Conservation (phyloP, 2,888 invertebrate species). For the Flabesymbios commensalis region DNA sequence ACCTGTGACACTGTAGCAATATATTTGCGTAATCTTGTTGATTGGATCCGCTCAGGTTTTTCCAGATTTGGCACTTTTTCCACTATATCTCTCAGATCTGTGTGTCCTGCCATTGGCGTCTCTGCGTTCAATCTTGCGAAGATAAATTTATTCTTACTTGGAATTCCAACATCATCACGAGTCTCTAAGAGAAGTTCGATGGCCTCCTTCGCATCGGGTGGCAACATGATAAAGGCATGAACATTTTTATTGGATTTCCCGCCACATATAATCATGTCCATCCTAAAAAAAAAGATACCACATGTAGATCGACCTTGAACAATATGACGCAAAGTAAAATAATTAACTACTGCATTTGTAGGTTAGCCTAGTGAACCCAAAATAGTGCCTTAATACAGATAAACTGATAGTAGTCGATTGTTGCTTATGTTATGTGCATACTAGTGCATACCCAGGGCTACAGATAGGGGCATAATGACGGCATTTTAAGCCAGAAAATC, state of each 20-base stretch:
- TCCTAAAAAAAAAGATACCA: background rate
- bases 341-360: no score
- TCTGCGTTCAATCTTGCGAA: background rate
- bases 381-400: no score
- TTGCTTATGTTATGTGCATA: no score
- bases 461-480: no score
- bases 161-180: background rate
- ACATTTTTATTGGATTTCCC: background rate
- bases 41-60: background rate
- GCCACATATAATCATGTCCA: background rate
- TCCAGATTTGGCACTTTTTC: background rate
- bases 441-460: no score
- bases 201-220: background rate
- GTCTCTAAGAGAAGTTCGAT: background rate
- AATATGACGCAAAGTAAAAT: no score
- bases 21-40: background rate
- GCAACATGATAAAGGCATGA: background rate
- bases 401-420: no score
- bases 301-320: no score
- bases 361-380: no score
- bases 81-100: background rate
- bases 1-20: slow-evolving; percentile 1
- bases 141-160: background rate
- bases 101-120: background rate
- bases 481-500: no score